A percentile compares a stretch with the other conserved stretches of the same genome.
Evolutionary conservation across 2,797 vertebrate species (phyloP).

Genomic region (Bradypodion ventrale): DNA sequence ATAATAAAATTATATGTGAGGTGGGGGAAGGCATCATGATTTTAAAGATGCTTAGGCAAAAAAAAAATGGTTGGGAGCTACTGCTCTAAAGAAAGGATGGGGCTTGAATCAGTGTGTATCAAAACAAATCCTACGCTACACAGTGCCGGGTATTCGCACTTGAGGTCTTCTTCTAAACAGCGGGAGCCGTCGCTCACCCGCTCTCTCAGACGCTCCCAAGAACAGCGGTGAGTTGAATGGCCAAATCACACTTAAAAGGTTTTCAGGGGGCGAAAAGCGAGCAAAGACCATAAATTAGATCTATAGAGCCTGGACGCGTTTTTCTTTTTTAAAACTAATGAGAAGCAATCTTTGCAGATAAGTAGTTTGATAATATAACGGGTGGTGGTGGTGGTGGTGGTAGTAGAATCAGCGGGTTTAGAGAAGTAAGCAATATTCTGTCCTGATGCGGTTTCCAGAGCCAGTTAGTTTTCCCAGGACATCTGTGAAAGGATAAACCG

Average conservation of each 20-base stretch:
- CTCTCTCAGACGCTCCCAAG: background rate
- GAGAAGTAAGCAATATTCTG: background rate
- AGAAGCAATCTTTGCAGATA: background rate
- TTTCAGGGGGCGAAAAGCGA: too few species aligned
- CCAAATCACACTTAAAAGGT: too few species aligned
- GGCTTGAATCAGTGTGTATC: background rate
- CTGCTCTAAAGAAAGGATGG: background rate
- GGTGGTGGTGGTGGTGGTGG: too few species aligned
- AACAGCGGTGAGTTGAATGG: too few species aligned
- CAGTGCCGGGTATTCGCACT: background rate
- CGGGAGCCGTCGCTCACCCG: background rate
- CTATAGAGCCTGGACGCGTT: too few species aligned
- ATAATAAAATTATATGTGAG: too few species aligned
- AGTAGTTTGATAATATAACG: too few species aligned
- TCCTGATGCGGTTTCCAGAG: background rate
- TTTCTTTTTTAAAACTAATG: too few species aligned
- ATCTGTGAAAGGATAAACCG: background rate
- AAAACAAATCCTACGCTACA: background rate
- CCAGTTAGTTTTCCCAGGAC: background rate
- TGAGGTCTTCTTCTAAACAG: background rate
- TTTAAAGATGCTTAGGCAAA: too few species aligned
- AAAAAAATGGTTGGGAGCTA: too few species aligned
- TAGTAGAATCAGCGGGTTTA: background rate
- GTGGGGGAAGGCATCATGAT: too few species aligned
- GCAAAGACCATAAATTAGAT: too few species aligned